Evolutionary conservation across 2,888 invertebrate genomes (phyloP), one percentile per base, ranked within the genome.

Genomic region (Chloromyia formosa): DNA sequence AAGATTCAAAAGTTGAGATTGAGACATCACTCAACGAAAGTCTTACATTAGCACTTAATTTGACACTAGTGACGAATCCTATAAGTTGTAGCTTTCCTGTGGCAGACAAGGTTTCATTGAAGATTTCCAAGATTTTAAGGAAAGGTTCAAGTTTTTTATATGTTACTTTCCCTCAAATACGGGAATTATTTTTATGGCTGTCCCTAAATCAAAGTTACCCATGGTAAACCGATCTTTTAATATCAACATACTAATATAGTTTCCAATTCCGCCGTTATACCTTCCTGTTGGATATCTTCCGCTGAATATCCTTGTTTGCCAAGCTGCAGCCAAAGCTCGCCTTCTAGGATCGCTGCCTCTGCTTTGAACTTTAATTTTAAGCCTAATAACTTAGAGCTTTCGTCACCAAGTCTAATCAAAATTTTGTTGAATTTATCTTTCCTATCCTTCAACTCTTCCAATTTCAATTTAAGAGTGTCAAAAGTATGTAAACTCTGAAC

Each of bases 111-210:
- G 60, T 60, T 12, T 22, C 9, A 27, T 60, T 5, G 1, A 60
- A 27, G 5, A 60, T 27, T 60, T 60, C 60, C 23, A 60, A 2
- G 2, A 60, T 60, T 60, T 60, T 60, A 2, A 27, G 27, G 27
- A 60, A 60, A 27, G 60, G 16, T 5, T 60, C 60, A 12, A 60
- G 23, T 27, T 60, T 14, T 14, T 60, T 60, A 16, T 60, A n/a
- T n/a, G n/a, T n/a, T n/a, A 27, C 23, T 60, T 60, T 27, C 60
- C 60, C 1, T 60, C 60, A 23, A 5, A 60, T 12, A n/a, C 23
- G 27, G 60, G 27, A 27, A 60, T 27, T 27, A 27, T 60, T 18
- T 60, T 22, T 16, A 60, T 60, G 16, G 27, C 60, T 27, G 60
- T 60, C 5, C 5, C n/a, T 18, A 60, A 60, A 27, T 60, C 23